phyloP scores from a whole-genome alignment of 2,797 vertebrate species.

The Erethizon dorsatum region DNA sequence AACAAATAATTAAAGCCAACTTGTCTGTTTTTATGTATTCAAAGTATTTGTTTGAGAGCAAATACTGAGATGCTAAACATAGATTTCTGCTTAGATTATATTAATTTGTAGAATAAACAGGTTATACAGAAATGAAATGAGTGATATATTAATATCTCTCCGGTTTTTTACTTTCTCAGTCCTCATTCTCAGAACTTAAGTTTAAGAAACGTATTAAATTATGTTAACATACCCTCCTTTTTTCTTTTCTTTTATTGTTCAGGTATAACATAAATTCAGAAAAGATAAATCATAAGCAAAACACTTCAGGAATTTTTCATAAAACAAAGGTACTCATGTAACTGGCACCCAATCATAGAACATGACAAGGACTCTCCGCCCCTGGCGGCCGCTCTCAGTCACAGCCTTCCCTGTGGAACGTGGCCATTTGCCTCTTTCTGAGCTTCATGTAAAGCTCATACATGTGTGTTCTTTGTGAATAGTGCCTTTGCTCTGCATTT shows the following conservation, averaged over 20 bases:
- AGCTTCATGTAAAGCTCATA: not conserved
- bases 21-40: slow-evolving; percentile 8
- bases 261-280: not conserved
- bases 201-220: not conserved
- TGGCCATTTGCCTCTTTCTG: not conserved
- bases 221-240: not conserved
- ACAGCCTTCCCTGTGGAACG: not conserved
- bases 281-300: not conserved
- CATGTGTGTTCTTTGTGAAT: not conserved
- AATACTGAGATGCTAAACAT: not conserved
- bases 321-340: not conserved
- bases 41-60: slow-evolving; percentile 17
- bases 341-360: not conserved
- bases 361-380: not conserved
- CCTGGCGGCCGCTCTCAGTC: not conserved
- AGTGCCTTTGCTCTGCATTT: not conserved
- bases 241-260: slow-evolving; percentile 4
- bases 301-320: not conserved
- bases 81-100: not conserved
- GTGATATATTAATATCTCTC: not conserved
- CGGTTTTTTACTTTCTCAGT: slow-evolving; percentile 26
- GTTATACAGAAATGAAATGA: not conserved
- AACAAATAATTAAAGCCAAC: not conserved
- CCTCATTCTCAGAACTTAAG: not conserved
- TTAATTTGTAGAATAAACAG: slow-evolving; percentile 11